phyloP scores from a whole-genome alignment of 2,888 invertebrate species.

The Melolontha melolontha region DNA sequence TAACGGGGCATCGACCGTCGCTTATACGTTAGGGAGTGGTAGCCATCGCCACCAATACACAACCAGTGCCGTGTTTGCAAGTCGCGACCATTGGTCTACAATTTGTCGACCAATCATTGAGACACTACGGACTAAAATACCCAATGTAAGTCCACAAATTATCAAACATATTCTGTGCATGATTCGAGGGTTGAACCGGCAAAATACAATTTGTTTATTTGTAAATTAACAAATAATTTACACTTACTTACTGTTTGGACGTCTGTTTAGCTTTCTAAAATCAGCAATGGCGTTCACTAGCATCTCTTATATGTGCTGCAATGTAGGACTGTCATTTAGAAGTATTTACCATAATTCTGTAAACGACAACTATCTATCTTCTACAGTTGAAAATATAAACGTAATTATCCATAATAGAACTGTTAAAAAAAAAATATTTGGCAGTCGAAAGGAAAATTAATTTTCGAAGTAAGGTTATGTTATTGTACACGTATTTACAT shows the following conservation, averaged over 20 bases:
- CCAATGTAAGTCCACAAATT: conserved; percentile 82
- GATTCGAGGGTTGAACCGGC: conserved; percentile 60
- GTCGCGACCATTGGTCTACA: conserved; percentile 88
- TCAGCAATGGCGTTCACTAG: conserved; percentile 46
- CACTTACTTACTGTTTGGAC: conserved; percentile 43
- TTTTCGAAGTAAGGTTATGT: conserved; percentile 22
- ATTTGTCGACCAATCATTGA: conserved; percentile 91
- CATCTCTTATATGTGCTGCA: conserved; percentile 11
- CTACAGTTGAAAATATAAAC: background rate
- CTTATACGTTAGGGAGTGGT: conserved; percentile 72
- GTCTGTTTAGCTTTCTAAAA: conserved; percentile 42
- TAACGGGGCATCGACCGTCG: conserved; percentile 64
- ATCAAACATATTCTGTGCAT: conserved; percentile 68
- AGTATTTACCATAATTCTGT: background rate
- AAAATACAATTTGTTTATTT: conserved; percentile 56
- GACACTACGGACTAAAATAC: conserved; percentile 80
- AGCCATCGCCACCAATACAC: conserved; percentile 78
- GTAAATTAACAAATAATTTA: conserved; percentile 46
- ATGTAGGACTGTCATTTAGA: conserved; percentile 14
- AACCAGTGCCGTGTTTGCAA: conserved; percentile 74
- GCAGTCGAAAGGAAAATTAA: background rate
- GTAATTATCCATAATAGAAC: background rate
- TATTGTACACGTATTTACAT: conserved; percentile 22
- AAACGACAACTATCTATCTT: background rate
- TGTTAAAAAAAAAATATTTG: background rate